Conservation (phyloP, 2,888 invertebrate species). For the Drosophila paramelanica region DNA sequence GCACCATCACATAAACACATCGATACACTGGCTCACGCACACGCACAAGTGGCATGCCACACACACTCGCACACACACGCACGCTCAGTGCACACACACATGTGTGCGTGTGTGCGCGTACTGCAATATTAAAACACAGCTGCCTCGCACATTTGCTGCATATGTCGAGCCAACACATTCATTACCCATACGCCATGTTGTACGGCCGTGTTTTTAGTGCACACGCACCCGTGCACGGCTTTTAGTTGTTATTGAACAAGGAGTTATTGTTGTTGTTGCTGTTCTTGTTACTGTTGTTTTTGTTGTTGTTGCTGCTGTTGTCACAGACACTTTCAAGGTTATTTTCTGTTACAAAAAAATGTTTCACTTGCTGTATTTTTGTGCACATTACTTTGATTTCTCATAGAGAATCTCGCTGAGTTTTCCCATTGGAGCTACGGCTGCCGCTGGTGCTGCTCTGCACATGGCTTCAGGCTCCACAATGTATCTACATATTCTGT, state of each 20-base stretch:
- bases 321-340: slow-evolving; percentile 66
- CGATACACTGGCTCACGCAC: slow-evolving; percentile 29
- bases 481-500: slow-evolving; percentile 46
- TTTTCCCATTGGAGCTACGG: slow-evolving; percentile 23
- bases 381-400: slow-evolving; percentile 23
- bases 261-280: slow-evolving; percentile 7
- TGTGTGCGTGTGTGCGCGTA: slow-evolving; percentile 18
- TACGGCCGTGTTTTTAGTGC: slow-evolving; percentile 53
- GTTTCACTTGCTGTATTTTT: slow-evolving; percentile 40
- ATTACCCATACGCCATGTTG: slow-evolving; percentile 70
- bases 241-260: slow-evolving; percentile 18
- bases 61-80: slow-evolving; percentile 17
- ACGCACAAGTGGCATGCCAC: slow-evolving; percentile 29
- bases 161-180: slow-evolving; percentile 55
- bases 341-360: slow-evolving; percentile 58
- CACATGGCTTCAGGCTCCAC: slow-evolving; percentile 55
- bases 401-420: slow-evolving; percentile 22
- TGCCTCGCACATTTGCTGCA: slow-evolving; percentile 59
- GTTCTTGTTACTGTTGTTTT: not conserved
- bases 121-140: slow-evolving; percentile 47
- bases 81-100: slow-evolving; percentile 1
- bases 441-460: slow-evolving; percentile 30
- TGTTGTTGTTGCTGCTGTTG: not conserved
- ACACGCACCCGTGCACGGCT: slow-evolving; percentile 48
- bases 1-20: slow-evolving; percentile 39